Percentiles rank a stretch among this genome's conserved stretches.
These are phyloP conservation scores for Chaenodraco wilsoni DNA, from an alignment of 2,797 vertebrate species.

Conservation along the genomic window DNA sequence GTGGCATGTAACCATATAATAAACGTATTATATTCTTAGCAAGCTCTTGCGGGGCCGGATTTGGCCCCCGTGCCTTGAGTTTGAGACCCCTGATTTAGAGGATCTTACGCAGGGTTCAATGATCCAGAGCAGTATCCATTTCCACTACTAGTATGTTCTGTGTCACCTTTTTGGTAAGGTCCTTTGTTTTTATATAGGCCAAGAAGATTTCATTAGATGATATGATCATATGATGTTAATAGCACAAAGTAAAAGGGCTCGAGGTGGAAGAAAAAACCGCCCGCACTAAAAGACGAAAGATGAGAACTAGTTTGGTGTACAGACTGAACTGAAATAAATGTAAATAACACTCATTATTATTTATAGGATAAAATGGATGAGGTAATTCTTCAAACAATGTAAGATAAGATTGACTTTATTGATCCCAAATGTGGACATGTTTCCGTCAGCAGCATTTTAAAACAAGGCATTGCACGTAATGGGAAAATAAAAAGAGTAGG, in stretches of 20 bases:
- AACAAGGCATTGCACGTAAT: no score
- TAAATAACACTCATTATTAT: background rate
- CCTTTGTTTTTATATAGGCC: background rate
- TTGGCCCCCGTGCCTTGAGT: no score
- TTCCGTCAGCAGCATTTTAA: no score
- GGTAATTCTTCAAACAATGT: background rate
- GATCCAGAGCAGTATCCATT: background rate
- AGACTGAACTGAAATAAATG: background rate
- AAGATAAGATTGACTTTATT: background rate
- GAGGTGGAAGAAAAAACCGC: background rate
- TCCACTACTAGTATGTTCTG: background rate
- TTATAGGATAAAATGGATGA: background rate
- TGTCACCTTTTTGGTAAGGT: background rate
- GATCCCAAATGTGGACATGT: no score
- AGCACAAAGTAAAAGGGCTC: background rate
- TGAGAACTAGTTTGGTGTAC: background rate
- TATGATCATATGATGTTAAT: constrained; percentile 3
- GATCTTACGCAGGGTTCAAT: no score
- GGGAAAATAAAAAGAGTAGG: no score
- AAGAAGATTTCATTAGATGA: background rate
- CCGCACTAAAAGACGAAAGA: background rate
- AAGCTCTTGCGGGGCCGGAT: no score
- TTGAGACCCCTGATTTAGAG: no score
- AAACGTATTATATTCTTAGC: no score
- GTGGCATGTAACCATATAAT: no score